Conservation (phyloP, 2,113 vertebrate species). For the Rana temporaria region DNA sequence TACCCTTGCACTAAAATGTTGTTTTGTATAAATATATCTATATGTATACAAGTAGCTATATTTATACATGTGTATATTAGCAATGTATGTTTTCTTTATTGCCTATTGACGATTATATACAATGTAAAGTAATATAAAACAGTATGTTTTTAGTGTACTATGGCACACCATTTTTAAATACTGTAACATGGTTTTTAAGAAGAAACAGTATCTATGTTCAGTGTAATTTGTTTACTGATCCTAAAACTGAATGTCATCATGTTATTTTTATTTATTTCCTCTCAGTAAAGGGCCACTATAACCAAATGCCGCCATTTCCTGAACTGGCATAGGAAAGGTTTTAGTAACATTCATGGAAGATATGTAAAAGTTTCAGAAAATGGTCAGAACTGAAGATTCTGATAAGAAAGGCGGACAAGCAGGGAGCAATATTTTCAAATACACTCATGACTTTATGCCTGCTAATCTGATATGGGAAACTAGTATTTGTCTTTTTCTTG, state of each 20-base stretch:
- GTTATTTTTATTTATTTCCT: conserved; percentile 61
- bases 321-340: too few relatives aligned
- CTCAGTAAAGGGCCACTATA: too few relatives aligned
- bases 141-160: conserved; percentile 78
- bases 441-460: too few relatives aligned
- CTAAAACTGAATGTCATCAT: conserved; percentile 79
- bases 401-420: too few relatives aligned
- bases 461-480: too few relatives aligned
- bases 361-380: too few relatives aligned
- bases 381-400: too few relatives aligned
- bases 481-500: too few relatives aligned
- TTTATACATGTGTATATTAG: conserved; percentile 74
- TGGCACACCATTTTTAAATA: conserved; percentile 77
- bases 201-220: conserved; percentile 72
- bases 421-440: too few relatives aligned
- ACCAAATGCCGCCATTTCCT: too few relatives aligned
- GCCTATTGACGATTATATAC: conserved; percentile 73
- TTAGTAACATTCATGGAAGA: too few relatives aligned
- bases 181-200: conserved; percentile 79
- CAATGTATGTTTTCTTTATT: conserved; percentile 80
- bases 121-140: conserved; percentile 74
- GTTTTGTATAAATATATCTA: conserved; percentile 59
- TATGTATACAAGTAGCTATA: conserved; percentile 52
- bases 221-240: conserved; percentile 75
- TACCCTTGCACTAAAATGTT: conserved; percentile 77